Evolutionary conservation across 2,113 vertebrate species (phyloP).

Genomic region (Larimichthys polyactis): DNA sequence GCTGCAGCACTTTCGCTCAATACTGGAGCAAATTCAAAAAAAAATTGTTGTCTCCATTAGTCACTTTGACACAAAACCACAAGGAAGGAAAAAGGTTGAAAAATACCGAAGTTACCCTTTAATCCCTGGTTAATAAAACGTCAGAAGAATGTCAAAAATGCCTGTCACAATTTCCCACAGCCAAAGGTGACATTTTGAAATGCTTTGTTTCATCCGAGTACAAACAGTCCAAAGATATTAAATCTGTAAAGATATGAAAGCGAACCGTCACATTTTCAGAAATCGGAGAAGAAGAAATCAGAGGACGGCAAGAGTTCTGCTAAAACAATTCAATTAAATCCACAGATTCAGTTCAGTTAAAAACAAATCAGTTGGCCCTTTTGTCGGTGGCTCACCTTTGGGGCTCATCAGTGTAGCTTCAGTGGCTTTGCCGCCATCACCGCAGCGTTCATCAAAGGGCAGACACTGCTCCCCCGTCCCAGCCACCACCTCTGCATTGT

Average conservation of each 20-base stretch:
- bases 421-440: constrained; percentile 96
- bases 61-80: too few species aligned
- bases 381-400: constrained; percentile 87
- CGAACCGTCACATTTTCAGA: background rate
- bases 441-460: constrained; percentile 97
- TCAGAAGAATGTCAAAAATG: background rate
- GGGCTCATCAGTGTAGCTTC: constrained; percentile 98
- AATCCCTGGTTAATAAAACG: background rate
- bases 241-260: background rate
- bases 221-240: background rate
- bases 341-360: background rate
- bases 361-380: background rate
- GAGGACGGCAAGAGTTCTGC: background rate
- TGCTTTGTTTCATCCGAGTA: background rate
- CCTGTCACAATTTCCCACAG: background rate
- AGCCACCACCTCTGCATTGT: constrained; percentile 95
- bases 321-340: background rate
- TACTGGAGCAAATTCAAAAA: too few species aligned
- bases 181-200: background rate
- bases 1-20: too few species aligned
- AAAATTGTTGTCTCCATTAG: too few species aligned
- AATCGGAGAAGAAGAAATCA: too few species aligned
- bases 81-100: too few species aligned
- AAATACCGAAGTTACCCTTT: too few species aligned
- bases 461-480: constrained; percentile 98